Conservation (phyloP, 2,888 invertebrate species). For the Drosophila lacicola region DNA sequence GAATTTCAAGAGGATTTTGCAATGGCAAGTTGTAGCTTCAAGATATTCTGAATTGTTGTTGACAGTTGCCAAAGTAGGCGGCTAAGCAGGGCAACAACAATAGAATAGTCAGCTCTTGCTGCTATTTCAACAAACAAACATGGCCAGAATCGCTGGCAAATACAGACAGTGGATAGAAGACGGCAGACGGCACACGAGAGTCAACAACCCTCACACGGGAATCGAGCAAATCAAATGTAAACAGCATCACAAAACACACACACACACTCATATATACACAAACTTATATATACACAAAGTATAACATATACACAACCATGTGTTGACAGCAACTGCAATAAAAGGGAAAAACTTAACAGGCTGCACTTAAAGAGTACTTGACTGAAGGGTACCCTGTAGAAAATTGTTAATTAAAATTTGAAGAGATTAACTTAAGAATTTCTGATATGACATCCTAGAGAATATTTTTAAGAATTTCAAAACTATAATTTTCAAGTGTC, state of each 20-base stretch:
- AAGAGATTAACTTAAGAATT: not conserved
- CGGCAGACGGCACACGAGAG: slow-evolving; percentile 12
- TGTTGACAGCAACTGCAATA: slow-evolving; percentile 32
- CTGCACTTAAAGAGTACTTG: not conserved
- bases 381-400: slow-evolving; percentile 30
- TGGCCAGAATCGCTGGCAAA: slow-evolving; percentile 62
- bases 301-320: not conserved
- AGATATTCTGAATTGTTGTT: slow-evolving; percentile 9
- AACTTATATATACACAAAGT: not conserved
- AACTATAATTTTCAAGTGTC: no score
- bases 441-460: no score
- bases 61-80: slow-evolving; percentile 21
- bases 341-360: slow-evolving; percentile 10
- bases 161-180: slow-evolving; percentile 23
- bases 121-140: slow-evolving; percentile 71
- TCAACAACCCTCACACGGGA: slow-evolving; percentile 45
- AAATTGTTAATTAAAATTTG: not conserved
- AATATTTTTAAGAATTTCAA: no score
- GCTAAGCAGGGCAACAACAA: slow-evolving; percentile 24
- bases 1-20: not conserved
- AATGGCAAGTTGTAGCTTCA: slow-evolving; percentile 1
- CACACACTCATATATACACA: slow-evolving; percentile 1
- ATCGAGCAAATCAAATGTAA: slow-evolving; percentile 75
- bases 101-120: slow-evolving; percentile 42
- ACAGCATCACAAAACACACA: slow-evolving; percentile 45